Evolutionary conservation across 2,797 vertebrate species (phyloP), one percentile per base, ranked within the genome.

Genomic region (Liasis olivaceus): DNA sequence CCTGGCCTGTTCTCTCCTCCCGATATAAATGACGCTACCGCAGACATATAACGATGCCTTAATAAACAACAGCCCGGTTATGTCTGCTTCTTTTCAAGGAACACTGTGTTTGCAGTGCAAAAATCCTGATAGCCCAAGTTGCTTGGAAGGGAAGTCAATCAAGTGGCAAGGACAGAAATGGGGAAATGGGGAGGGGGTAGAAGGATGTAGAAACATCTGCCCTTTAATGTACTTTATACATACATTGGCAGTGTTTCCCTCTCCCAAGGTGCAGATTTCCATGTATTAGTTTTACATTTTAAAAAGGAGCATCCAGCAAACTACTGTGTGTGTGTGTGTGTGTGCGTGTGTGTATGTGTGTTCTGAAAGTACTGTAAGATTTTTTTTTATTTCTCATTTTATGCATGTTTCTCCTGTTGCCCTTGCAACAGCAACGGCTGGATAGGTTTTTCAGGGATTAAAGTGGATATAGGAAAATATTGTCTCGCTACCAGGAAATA

Each of bases 1-100:
- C 97, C 97, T 94, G 96, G 97, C 93, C 42, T 69, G 95, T 96
- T 95, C 95, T 95, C 95, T 97, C 96, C 96, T 91, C 62, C 42
- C 85, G 93, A 97, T 97, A 97, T 95, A 96, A 97, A 98, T 96
- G 97, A 96, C 95, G 91, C 93, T 47, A 95, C 47, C 95, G 88
- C 94, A 95, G 96, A 93, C 91, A 81, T 51, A 88, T 96, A 97
- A 96, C 94, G 96, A 96, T 96, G 93, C 96, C 96, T 97, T 96
- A 94, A 97, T 96, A 96, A 97, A 96, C 96, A 97, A 96, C 97
- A 96, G 90, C 93, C 54, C 47, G 0, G 93, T 66, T 93, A 87
- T 91, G 1, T 94, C 96, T 96, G 93, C 93, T 96, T 69, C 94
- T 89, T 91, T 93, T 87, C 89, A 90, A 88, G 66, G 89, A 96